Evolutionary conservation across 2,888 invertebrate species (phyloP).

Genomic region (Yponomeuta evonymella): DNA sequence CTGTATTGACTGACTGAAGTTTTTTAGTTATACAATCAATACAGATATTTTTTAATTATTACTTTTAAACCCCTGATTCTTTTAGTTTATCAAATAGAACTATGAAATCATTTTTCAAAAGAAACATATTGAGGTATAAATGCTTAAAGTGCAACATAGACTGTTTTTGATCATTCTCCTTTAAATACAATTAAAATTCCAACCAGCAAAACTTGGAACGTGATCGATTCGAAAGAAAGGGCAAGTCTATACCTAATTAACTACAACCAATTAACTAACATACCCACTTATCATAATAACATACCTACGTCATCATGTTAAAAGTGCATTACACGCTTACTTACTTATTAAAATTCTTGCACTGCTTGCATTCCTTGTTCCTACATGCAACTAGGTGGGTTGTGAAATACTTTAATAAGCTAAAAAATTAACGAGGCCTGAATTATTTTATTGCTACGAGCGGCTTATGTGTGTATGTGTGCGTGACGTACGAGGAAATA

Average conservation of each 20-base stretch:
- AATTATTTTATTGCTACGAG: neutral
- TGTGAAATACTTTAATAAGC: conserved; percentile 3
- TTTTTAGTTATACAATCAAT: no score
- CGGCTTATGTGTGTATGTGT: no score
- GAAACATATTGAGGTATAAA: no score
- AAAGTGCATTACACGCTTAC: neutral
- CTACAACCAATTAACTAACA: neutral
- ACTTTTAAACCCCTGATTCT: no score
- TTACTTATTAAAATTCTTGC: neutral
- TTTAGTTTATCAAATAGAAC: no score
- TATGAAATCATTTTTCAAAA: no score
- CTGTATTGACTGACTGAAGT: no score
- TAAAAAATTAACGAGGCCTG: neutral
- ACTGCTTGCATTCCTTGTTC: neutral
- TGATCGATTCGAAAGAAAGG: neutral
- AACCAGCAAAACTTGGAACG: neutral
- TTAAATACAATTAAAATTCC: no score
- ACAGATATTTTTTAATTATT: no score
- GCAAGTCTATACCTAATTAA: neutral
- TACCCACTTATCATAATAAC: neutral
- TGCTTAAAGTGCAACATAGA: no score
- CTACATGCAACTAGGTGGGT: neutral
- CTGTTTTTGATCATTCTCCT: no score
- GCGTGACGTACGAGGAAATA: neutral
- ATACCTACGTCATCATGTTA: neutral